Evolutionary conservation across 2,113 vertebrate genomes (phyloP).

Genomic region (Empidonax alnorum): DNA sequence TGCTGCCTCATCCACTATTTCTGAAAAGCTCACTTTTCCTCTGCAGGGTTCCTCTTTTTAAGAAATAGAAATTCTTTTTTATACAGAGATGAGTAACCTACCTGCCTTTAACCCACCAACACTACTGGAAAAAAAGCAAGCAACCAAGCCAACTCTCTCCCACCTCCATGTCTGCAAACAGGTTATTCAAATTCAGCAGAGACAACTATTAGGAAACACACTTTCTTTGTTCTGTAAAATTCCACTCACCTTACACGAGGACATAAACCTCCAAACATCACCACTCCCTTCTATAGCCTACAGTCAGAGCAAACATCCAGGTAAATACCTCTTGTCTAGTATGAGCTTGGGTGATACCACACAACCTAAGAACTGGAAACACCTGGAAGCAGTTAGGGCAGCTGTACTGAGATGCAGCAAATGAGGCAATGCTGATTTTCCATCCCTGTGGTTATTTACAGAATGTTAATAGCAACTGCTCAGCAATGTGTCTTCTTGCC

Average conservation of each 20-base stretch:
- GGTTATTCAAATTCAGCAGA: not conserved
- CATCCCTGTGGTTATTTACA: not conserved
- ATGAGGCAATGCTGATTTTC: not conserved
- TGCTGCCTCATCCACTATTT: not conserved
- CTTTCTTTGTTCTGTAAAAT: not conserved
- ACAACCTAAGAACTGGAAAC: not conserved
- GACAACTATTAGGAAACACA: not conserved
- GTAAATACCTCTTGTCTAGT: not conserved
- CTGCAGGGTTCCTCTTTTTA: not conserved
- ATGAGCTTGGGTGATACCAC: not conserved
- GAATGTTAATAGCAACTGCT: not conserved
- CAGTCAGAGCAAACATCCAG: not conserved
- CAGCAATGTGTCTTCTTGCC: not conserved
- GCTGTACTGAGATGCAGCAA: not conserved
- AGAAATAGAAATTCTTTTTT: not conserved
- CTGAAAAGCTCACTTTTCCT: not conserved
- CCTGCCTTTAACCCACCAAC: not conserved
- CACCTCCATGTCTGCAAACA: not conserved
- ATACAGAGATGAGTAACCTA: not conserved
- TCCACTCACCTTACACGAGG: not conserved
- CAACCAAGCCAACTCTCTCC: not conserved
- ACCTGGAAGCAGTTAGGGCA: not conserved
- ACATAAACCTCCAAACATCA: not conserved
- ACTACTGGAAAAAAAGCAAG: not conserved
- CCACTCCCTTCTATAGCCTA: accelerated